These are phyloP conservation scores for Ptychobarbus kaznakovi DNA, from an alignment of 2,797 vertebrate genomes.

Conservation along the genomic window DNA sequence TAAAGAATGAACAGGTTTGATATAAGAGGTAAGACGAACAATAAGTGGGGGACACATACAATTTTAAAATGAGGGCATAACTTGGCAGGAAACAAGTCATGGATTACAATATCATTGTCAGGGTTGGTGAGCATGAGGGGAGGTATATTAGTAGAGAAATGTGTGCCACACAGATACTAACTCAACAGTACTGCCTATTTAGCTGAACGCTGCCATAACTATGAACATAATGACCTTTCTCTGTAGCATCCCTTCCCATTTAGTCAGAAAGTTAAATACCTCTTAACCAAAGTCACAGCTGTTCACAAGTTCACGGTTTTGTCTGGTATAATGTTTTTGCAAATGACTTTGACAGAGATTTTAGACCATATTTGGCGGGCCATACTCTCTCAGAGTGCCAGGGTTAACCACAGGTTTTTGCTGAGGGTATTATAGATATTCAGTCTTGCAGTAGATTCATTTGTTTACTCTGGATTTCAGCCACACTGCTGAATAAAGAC, in stretches of 20 bases:
- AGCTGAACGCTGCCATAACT: not conserved
- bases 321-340: not conserved
- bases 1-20: not conserved
- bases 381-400: slow-evolving; percentile 11
- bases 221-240: not conserved
- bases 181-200: slow-evolving; percentile 35
- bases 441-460: slow-evolving; percentile 41
- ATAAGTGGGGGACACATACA: not conserved
- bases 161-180: slow-evolving; percentile 15
- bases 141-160: slow-evolving; percentile 20
- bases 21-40: not conserved
- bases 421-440: slow-evolving; percentile 32
- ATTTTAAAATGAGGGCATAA: slow-evolving; percentile 25
- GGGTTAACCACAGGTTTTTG: slow-evolving; percentile 40
- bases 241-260: not conserved
- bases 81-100: slow-evolving; percentile 19
- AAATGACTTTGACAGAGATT: slow-evolving; percentile 6
- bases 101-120: slow-evolving; percentile 5
- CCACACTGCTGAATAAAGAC: slow-evolving; percentile 46
- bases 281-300: slow-evolving; percentile 20
- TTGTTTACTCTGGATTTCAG: slow-evolving; percentile 48
- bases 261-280: slow-evolving; percentile 7
- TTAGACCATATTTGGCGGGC: not conserved
- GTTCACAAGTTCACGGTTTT: slow-evolving; percentile 5
- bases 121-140: slow-evolving; percentile 10